A percentile compares a stretch with the other conserved stretches of the same genome.
These are phyloP conservation scores for Nebria ingens DNA, from an alignment of 1,140 invertebrate genomes.

Conservation along the genomic window DNA sequence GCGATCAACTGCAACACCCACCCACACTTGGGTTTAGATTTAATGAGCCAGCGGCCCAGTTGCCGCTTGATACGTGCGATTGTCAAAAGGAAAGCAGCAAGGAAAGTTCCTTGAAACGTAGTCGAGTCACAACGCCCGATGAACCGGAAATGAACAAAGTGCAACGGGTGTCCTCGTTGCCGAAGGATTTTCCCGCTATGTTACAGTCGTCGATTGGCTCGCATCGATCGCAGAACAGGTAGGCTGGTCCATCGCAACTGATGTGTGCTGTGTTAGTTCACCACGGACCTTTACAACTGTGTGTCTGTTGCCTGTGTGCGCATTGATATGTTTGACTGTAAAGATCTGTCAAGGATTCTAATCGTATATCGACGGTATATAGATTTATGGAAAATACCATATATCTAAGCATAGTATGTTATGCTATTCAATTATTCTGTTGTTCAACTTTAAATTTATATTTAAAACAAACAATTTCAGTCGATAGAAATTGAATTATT, in stretches of 20 bases:
- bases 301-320: background rate
- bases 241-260: background rate
- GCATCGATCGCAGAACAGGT: background rate
- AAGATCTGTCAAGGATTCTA: no score
- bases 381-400: no score
- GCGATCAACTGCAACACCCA: background rate
- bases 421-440: no score
- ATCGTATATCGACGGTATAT: no score
- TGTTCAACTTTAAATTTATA: no score
- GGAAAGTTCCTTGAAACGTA: conserved; percentile 18
- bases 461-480: no score
- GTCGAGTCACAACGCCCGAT: conserved; percentile 6
- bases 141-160: background rate
- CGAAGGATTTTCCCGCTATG: conserved; percentile 4
- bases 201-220: background rate
- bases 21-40: conserved; percentile 1
- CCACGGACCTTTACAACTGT: background rate
- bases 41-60: background rate
- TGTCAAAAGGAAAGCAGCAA: conserved; percentile 14
- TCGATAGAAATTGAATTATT: no score
- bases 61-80: background rate
- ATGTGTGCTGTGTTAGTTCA: background rate
- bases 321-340: no score
- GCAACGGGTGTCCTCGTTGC: conserved; percentile 8
- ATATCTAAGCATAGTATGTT: no score